Conservation (phyloP, 2,888 invertebrate species). For the Agrochola lychnidis region DNA sequence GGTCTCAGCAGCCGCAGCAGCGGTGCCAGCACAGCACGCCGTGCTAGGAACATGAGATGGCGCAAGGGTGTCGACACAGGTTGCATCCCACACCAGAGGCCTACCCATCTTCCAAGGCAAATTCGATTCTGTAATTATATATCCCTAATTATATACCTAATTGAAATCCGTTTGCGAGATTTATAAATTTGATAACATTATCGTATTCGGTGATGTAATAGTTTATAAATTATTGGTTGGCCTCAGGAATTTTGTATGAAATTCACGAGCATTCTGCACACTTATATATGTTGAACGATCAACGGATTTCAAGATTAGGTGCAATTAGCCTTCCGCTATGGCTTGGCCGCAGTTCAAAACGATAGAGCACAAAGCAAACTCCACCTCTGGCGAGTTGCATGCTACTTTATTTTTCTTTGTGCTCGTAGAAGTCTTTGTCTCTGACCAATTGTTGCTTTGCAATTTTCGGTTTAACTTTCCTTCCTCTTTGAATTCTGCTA, state of each 20-base stretch:
- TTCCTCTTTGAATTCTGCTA: constrained; percentile 36
- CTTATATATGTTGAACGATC: constrained; percentile 42
- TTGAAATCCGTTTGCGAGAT: background rate
- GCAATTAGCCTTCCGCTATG: constrained; percentile 74
- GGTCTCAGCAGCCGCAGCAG: too few relatives aligned
- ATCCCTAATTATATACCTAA: too few relatives aligned
- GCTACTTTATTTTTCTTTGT: constrained; percentile 75
- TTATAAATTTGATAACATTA: background rate
- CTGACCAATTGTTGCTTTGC: constrained; percentile 81
- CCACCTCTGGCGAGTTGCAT: constrained; percentile 70
- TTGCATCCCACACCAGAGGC: too few relatives aligned
- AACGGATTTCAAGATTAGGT: constrained; percentile 73
- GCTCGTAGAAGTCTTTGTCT: constrained; percentile 68
- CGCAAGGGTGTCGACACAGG: too few relatives aligned
- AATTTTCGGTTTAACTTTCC: constrained; percentile 60
- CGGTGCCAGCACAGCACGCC: too few relatives aligned
- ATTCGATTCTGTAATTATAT: too few relatives aligned
- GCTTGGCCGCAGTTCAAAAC: constrained; percentile 82
- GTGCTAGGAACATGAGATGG: too few relatives aligned
- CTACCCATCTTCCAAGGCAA: too few relatives aligned
- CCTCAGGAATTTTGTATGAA: constrained; percentile 15
- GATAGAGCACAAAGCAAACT: constrained; percentile 76
- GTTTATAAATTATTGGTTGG: background rate
- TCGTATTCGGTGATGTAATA: background rate
- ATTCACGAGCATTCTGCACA: constrained; percentile 40